Conservation (phyloP, 2,888 invertebrate species). For the Xanthorhoe spadicearia region DNA sequence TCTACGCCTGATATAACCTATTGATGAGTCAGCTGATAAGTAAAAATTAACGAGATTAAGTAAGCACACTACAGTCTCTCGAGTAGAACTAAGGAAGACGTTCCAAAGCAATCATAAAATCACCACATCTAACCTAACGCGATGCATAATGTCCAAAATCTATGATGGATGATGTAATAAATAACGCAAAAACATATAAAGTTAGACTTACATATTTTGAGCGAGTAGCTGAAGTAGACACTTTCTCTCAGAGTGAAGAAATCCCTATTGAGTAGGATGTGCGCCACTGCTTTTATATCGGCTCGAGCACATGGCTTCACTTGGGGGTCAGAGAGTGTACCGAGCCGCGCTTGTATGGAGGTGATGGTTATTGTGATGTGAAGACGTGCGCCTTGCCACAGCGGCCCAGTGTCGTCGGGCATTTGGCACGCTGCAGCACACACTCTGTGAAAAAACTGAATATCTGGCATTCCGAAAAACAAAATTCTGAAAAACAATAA, state of each 20-base stretch:
- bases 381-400: constrained; percentile 63
- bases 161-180: too few species aligned
- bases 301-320: constrained; percentile 60
- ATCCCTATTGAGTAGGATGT: constrained; percentile 56
- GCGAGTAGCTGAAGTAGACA: constrained; percentile 53
- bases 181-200: not conserved
- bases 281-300: constrained; percentile 55
- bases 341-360: constrained; percentile 51
- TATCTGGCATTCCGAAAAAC: not conserved
- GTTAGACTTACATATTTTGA: constrained; percentile 65
- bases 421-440: constrained; percentile 74
- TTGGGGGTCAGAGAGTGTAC: constrained; percentile 38
- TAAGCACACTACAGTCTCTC: too few species aligned
- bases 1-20: too few species aligned
- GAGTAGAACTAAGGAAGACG: too few species aligned
- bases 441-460: constrained; percentile 54
- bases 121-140: too few species aligned
- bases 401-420: constrained; percentile 55
- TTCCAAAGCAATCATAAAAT: too few species aligned
- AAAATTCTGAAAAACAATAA: not conserved
- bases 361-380: constrained; percentile 50
- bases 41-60: too few species aligned
- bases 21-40: too few species aligned
- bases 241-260: constrained; percentile 56
- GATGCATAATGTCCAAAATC: too few species aligned